Evolutionary conservation across 2,888 invertebrate genomes (phyloP), one percentile per base, ranked within the genome.

Genomic region (Drosophila incognita): DNA sequence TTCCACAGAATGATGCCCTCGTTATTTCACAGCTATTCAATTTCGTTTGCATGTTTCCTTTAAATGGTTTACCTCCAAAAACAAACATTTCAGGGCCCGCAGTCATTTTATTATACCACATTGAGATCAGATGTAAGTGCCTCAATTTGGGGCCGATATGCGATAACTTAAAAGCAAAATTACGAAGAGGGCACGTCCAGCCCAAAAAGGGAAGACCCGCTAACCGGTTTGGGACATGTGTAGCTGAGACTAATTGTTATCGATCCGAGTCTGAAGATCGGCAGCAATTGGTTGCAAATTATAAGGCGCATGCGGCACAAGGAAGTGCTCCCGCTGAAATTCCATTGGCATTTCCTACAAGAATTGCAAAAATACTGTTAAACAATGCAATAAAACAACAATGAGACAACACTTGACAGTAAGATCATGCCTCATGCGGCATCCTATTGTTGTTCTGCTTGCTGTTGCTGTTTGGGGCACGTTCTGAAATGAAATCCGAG

Each of bases 81-180:
- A 24, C 63, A 70, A 76, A 76, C 63, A 79, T 70, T 71, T 61
- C 66, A 69, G 59, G 48, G 31, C 69, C 74, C 68, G 49, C 31
- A 63, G 51, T 40, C 62, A 48, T 35, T 76, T 63, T 68, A 60
- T 70, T 86, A 78, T 82, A 82, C 71, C 42, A 56, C 65, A 69
- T 63, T 58, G 60, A 52, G 77, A 85, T 88, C 85, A 69, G 76
- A 74, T 86, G 88, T 86, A 88, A 86, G 73, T 76, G 74, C 86
- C 56, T 86, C 76, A 86, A 86, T 86, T 88, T 86, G 83, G 79
- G 81, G 71, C 68, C 78, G 52, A 82, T 68, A 83, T 73, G 81
- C 87, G 83, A 85, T 87, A 76, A 85, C 69, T 85, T 81, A 71
- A 73, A 61, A 54, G 48, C 68, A 31, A 77, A 86, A 86, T 59